Evolutionary conservation across 1,140 invertebrate species (phyloP).

Genomic region (Drosophila miranda): DNA sequence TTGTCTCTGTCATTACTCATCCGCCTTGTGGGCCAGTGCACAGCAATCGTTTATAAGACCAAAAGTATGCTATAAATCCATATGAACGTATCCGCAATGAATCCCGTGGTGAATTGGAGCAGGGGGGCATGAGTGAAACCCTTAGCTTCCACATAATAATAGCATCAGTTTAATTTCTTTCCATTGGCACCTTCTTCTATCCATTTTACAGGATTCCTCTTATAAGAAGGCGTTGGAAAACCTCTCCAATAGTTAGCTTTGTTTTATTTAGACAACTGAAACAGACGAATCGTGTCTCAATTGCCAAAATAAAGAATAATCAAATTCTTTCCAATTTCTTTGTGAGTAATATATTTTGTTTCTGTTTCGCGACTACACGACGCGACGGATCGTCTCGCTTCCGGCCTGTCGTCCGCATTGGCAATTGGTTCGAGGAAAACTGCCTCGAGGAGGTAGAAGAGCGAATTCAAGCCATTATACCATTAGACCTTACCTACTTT

Average conservation of each 20-base stretch:
- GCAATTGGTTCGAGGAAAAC: constrained; percentile 78
- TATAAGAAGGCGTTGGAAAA: too few species aligned
- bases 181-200: too few species aligned
- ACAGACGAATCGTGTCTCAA: too few species aligned
- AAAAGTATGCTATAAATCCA: constrained; percentile 31
- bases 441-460: constrained; percentile 63
- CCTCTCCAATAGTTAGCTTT: too few species aligned
- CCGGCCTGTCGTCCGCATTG: constrained; percentile 68
- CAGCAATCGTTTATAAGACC: background rate
- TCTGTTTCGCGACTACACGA: background rate
- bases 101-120: background rate
- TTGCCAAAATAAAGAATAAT: background rate
- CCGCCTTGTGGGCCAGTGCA: constrained; percentile 27
- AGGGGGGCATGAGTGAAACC: background rate
- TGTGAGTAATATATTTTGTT: background rate
- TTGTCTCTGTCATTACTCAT: constrained; percentile 48
- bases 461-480: too few species aligned
- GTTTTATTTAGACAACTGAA: too few species aligned
- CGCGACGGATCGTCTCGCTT: constrained; percentile 55
- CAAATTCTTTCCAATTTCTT: background rate
- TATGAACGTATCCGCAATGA: too few species aligned
- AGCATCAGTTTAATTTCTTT: too few species aligned
- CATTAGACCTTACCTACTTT: too few species aligned
- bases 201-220: too few species aligned
- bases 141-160: too few species aligned